phyloP scores from a whole-genome alignment of 2,797 vertebrate genomes.

The Tapirus indicus region DNA sequence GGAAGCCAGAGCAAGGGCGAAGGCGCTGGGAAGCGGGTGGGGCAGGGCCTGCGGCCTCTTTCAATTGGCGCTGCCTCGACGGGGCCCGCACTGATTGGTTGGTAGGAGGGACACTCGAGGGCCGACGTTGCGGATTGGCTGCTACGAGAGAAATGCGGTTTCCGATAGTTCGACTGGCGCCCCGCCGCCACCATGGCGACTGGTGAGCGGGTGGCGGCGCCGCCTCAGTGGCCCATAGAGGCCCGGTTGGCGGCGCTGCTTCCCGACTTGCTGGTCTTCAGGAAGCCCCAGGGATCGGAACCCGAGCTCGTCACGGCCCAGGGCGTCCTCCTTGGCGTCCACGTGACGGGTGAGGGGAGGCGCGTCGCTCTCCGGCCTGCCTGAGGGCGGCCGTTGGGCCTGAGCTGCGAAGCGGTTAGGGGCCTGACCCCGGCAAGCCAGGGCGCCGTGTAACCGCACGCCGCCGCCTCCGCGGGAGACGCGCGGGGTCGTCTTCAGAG shows the following conservation, averaged over 20 bases:
- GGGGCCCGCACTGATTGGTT: slow-evolving; percentile 9
- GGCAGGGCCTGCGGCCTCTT: too few species aligned
- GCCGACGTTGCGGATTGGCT: background rate
- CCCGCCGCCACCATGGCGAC: background rate
- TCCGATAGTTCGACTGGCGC: background rate
- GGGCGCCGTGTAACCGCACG: background rate
- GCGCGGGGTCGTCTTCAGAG: background rate
- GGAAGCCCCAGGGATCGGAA: background rate
- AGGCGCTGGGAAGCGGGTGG: fast-evolving
- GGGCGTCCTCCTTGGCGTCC: slow-evolving; percentile 54
- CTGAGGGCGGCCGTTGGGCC: background rate
- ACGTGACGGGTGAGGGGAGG: slow-evolving; percentile 57
- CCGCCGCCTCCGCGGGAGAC: background rate
- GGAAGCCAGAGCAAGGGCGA: fast-evolving
- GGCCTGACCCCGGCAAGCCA: background rate
- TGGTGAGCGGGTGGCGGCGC: fast-evolving
- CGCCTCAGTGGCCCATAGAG: background rate
- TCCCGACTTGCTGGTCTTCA: slow-evolving; percentile 60
- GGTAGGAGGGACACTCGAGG: too few species aligned
- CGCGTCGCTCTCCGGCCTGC: background rate
- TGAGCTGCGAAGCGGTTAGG: background rate
- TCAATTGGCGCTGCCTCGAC: background rate
- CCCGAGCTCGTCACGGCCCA: background rate
- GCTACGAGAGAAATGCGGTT: fast-evolving
- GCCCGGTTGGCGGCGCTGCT: slow-evolving; percentile 64